Evolutionary conservation across 2,888 invertebrate genomes (phyloP).

Genomic region (Stenoptilia bipunctidactyla): DNA sequence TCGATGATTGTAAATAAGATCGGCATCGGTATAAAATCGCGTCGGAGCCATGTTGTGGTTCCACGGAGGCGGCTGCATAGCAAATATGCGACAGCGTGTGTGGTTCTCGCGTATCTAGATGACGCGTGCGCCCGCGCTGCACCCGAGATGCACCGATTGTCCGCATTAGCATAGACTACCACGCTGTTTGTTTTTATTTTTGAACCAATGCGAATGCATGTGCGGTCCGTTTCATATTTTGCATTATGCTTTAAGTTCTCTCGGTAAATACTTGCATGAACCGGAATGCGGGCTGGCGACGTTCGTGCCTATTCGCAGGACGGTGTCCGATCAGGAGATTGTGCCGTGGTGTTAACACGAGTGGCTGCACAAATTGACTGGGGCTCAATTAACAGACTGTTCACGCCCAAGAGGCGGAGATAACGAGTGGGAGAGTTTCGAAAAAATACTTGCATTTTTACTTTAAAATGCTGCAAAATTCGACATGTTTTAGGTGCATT

Average conservation of each 20-base stretch:
- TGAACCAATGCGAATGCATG: slow-evolving; percentile 8
- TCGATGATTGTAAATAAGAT: slow-evolving; percentile 30
- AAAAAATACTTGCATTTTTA: no score
- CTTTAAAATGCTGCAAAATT: no score
- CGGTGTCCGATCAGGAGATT: background rate
- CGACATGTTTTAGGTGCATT: no score
- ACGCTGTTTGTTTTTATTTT: slow-evolving; percentile 23
- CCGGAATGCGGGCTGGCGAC: background rate
- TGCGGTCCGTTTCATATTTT: slow-evolving; percentile 28
- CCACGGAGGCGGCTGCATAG: slow-evolving; percentile 37
- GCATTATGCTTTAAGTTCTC: slow-evolving; percentile 6
- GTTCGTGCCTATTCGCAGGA: background rate
- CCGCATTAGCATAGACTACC: slow-evolving; percentile 34
- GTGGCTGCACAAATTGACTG: background rate
- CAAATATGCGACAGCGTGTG: slow-evolving; percentile 44
- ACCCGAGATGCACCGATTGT: slow-evolving; percentile 37
- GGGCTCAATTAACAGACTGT: background rate
- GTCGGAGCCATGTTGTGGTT: slow-evolving; percentile 47
- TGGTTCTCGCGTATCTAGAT: slow-evolving; percentile 38
- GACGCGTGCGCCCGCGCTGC: slow-evolving; percentile 23
- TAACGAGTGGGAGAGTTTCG: background rate
- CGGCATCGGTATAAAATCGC: slow-evolving; percentile 56
- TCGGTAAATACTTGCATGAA: background rate
- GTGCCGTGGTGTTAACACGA: background rate
- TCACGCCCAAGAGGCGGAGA: background rate